Evolutionary conservation across 2,113 vertebrate genomes (phyloP).

Genomic region (Sinocyclocheilus anshuiensis): DNA sequence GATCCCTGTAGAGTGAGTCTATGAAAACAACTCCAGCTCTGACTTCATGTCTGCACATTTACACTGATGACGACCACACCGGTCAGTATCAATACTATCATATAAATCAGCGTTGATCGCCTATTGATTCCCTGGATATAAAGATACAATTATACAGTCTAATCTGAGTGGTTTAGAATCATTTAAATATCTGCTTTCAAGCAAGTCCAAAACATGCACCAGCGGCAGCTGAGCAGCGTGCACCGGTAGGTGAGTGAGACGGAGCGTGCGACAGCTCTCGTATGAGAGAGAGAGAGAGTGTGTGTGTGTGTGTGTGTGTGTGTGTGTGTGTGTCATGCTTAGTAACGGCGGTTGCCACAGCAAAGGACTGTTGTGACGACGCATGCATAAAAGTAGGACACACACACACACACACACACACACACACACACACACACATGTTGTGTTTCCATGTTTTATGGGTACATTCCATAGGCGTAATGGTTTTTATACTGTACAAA

Average conservation of each 20-base stretch:
- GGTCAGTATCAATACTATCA: too few relatives aligned
- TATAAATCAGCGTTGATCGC: too few relatives aligned
- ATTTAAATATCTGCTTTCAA: neutral
- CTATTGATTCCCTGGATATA: neutral
- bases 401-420: neutral
- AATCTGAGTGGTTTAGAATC: neutral
- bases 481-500: too few relatives aligned
- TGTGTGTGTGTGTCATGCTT: conserved; percentile 20
- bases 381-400: conserved; percentile 38
- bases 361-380: conserved; percentile 47
- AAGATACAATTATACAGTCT: neutral
- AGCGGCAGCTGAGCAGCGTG: neutral
- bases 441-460: too few relatives aligned
- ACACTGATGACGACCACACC: neutral
- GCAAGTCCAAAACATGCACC: neutral
- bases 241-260: conserved; percentile 5
- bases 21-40: conserved; percentile 8
- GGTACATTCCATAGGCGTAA: too few relatives aligned
- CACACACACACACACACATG: too few relatives aligned
- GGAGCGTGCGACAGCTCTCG: neutral
- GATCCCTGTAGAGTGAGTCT: conserved; percentile 7
- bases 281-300: neutral
- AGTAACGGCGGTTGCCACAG: conserved; percentile 56
- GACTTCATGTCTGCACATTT: neutral
- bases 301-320: neutral